Percentiles rank a stretch among this genome's conserved stretches.
phyloP scores from a whole-genome alignment of 2,888 invertebrate species.

The Eupithecia pulchellata region DNA sequence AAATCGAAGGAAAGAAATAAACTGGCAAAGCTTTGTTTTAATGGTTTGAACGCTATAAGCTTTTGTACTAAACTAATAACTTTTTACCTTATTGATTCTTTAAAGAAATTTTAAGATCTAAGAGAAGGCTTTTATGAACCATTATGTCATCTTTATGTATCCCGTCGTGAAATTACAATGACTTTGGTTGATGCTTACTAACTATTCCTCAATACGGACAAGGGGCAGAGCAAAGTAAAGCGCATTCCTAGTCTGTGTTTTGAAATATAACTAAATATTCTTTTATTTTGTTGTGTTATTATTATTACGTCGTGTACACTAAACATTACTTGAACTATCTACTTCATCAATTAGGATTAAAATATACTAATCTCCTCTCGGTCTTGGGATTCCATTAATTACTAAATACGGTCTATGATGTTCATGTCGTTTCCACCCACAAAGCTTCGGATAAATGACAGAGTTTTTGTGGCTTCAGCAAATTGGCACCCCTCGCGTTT shows the following conservation, averaged over 20 bases:
- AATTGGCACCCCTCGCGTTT: conserved; percentile 13
- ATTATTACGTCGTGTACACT: too few relatives aligned
- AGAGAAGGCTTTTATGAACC: not conserved
- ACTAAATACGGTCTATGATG: not conserved
- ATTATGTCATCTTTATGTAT: not conserved
- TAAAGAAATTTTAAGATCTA: not conserved
- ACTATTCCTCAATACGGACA: not conserved
- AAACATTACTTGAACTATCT: not conserved
- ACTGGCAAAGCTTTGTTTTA: conserved; percentile 16
- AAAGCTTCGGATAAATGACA: not conserved
- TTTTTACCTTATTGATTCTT: not conserved
- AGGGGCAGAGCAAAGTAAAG: not conserved
- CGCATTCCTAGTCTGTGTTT: not conserved
- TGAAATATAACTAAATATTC: not conserved
- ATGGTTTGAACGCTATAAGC: not conserved
- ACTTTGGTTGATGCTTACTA: not conserved
- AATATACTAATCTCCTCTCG: not conserved
- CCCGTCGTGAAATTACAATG: not conserved
- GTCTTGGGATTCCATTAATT: not conserved
- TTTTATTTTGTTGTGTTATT: not conserved
- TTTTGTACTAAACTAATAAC: conserved; percentile 5
- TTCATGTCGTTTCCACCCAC: not conserved
- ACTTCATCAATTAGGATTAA: not conserved
- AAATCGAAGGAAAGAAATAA: conserved; percentile 27
- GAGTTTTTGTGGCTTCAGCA: conserved; percentile 6